phyloP scores from a whole-genome alignment of 23 tunicate species.

The Trididemnum miniatum region DNA sequence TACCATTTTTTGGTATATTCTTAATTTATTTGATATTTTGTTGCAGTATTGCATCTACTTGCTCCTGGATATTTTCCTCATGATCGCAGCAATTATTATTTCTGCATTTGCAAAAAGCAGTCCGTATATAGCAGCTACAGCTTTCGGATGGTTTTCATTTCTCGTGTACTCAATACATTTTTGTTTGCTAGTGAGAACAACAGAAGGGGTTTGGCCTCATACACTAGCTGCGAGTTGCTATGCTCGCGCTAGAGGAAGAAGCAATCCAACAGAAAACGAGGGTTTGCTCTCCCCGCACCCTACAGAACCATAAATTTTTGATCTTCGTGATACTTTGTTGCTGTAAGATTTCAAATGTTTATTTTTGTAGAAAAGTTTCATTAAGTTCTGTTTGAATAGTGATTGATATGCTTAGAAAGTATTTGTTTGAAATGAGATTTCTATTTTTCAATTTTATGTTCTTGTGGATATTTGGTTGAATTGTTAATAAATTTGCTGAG shows the following conservation, averaged over 20 bases:
- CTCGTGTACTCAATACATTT: conserved; percentile 58
- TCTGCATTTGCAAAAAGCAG: conserved; percentile 49
- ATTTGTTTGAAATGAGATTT: no score
- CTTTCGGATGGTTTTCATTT: conserved; percentile 56
- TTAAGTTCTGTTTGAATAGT: no score
- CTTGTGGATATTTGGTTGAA: no score
- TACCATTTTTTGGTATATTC: no score
- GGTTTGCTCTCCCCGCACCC: conserved; percentile 7
- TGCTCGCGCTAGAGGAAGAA: background rate
- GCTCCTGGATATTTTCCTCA: conserved; percentile 34
- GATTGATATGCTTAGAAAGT: no score
- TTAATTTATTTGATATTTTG: background rate
- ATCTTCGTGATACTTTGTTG: no score
- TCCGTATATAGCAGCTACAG: conserved; percentile 56
- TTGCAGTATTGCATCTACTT: conserved; percentile 60
- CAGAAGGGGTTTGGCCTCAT: conserved; percentile 74
- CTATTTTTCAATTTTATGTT: no score
- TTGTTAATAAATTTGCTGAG: no score
- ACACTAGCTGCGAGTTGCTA: background rate
- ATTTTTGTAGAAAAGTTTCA: no score
- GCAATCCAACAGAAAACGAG: background rate
- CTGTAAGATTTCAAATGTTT: no score
- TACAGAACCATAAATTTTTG: no score
- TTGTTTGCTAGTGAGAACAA: conserved; percentile 63
- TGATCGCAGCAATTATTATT: conserved; percentile 53